Evolutionary conservation across 2,888 invertebrate genomes (phyloP).

Genomic region (Drosophila longiperda): DNA sequence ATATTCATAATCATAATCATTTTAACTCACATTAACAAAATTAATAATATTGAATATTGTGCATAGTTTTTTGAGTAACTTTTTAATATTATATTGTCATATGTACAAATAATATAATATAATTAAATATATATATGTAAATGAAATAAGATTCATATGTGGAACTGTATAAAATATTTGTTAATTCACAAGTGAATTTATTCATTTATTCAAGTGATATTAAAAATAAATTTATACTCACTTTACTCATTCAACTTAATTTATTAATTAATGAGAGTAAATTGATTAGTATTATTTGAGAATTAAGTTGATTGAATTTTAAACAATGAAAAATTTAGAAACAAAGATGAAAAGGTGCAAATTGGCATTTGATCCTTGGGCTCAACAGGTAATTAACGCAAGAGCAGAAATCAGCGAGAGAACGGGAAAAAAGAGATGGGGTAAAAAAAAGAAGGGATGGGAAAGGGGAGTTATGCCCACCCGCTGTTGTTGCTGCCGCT

Average conservation of each 20-base stretch:
- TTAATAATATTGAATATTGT: not conserved
- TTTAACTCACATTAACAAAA: not conserved
- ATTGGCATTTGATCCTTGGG: conserved; percentile 61
- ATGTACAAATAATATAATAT: no score
- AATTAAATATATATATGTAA: not conserved
- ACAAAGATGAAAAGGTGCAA: conserved; percentile 22
- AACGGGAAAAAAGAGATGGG: not conserved
- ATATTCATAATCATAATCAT: not conserved
- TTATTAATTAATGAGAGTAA: not conserved
- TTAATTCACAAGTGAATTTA: not conserved
- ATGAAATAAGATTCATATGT: not conserved
- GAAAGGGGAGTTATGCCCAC: conserved; percentile 47
- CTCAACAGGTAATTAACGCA: conserved; percentile 70
- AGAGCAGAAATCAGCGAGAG: not conserved
- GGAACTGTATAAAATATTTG: not conserved
- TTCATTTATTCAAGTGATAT: not conserved
- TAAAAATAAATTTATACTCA: not conserved
- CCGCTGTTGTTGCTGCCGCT: conserved; percentile 50
- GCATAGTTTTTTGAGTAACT: no score
- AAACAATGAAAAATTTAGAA: not conserved
- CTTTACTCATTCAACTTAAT: not conserved
- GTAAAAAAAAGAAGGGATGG: not conserved
- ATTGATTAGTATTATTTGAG: not conserved
- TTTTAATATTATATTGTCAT: no score
- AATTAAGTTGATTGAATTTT: conserved; percentile 30